Evolutionary conservation across 2,113 vertebrate species (phyloP).

Genomic region (Eclectus roratus): DNA sequence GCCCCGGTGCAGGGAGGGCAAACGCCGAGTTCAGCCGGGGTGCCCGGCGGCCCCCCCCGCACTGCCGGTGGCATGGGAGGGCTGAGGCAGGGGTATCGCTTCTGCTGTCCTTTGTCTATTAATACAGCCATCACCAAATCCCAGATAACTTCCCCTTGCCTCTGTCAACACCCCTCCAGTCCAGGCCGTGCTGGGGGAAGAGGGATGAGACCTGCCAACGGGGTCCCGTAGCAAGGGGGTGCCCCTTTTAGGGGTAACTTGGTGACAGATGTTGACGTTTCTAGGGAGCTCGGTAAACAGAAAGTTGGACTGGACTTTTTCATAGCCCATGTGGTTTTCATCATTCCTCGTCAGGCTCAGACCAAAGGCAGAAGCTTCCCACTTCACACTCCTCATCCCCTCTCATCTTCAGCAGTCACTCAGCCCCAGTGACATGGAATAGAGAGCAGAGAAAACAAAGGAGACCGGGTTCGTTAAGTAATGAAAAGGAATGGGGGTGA

Average conservation of each 20-base stretch:
- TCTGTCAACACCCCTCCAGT: slow-evolving; percentile 44
- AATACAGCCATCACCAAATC: slow-evolving; percentile 38
- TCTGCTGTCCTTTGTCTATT: slow-evolving; percentile 30
- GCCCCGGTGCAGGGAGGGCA: not conserved
- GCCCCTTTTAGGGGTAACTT: slow-evolving; percentile 62
- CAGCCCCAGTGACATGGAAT: slow-evolving; percentile 53
- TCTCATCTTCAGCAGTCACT: slow-evolving; percentile 67
- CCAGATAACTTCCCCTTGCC: slow-evolving; percentile 25
- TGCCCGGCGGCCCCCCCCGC: not conserved
- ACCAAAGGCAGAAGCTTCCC: slow-evolving; percentile 69
- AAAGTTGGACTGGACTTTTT: slow-evolving; percentile 70
- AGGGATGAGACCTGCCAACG: slow-evolving; percentile 53
- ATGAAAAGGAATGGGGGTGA: slow-evolving; percentile 4
- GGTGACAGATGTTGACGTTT: slow-evolving; percentile 75
- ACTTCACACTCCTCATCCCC: slow-evolving; percentile 65
- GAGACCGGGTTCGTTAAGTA: slow-evolving; percentile 2
- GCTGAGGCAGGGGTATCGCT: not conserved
- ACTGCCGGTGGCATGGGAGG: not conserved
- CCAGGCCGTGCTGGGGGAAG: slow-evolving; percentile 18
- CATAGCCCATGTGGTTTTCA: slow-evolving; percentile 76
- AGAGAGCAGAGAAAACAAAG: slow-evolving; percentile 65
- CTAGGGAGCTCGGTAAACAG: slow-evolving; percentile 70
- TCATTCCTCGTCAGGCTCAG: slow-evolving; percentile 68
- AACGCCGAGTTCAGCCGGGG: not conserved
- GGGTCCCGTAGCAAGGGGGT: slow-evolving; percentile 35